phyloP scores from a whole-genome alignment of 1,140 invertebrate species.

The Macrobrachium rosenbergii region DNA sequence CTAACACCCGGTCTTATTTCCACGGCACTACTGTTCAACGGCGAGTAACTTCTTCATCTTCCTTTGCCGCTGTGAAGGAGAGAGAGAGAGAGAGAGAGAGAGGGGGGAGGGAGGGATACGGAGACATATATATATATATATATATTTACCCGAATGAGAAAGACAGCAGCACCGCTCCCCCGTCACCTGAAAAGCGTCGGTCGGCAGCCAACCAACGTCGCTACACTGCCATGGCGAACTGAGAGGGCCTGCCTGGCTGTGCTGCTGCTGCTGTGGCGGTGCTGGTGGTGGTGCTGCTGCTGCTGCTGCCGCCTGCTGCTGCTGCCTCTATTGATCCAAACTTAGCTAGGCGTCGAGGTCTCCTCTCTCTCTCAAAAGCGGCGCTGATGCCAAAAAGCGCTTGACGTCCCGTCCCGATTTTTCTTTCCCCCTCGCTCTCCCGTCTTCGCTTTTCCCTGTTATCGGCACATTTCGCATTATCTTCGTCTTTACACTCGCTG shows the following conservation, averaged over 20 bases:
- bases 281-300: too few relatives aligned
- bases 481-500: too few relatives aligned
- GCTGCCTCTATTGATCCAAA: slow-evolving; percentile 43
- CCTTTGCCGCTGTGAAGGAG: not conserved
- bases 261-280: too few relatives aligned
- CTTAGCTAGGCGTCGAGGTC: slow-evolving; percentile 38
- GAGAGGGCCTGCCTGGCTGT: not conserved
- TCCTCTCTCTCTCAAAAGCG: not conserved
- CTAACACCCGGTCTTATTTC: not conserved
- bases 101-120: not conserved
- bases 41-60: not conserved
- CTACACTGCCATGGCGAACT: slow-evolving; percentile 31
- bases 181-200: slow-evolving; percentile 2
- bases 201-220: not conserved
- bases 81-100: slow-evolving; percentile 31
- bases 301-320: not conserved
- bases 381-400: not conserved
- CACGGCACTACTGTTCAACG: not conserved
- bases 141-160: slow-evolving; percentile 32
- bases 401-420: not conserved
- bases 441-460: too few relatives aligned
- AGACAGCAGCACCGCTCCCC: too few relatives aligned
- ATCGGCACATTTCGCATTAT: too few relatives aligned
- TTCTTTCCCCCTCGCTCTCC: too few relatives aligned
- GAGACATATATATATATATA: too few relatives aligned